Conservation (phyloP, 2,888 invertebrate species). For the Aspidiotus destructor region DNA sequence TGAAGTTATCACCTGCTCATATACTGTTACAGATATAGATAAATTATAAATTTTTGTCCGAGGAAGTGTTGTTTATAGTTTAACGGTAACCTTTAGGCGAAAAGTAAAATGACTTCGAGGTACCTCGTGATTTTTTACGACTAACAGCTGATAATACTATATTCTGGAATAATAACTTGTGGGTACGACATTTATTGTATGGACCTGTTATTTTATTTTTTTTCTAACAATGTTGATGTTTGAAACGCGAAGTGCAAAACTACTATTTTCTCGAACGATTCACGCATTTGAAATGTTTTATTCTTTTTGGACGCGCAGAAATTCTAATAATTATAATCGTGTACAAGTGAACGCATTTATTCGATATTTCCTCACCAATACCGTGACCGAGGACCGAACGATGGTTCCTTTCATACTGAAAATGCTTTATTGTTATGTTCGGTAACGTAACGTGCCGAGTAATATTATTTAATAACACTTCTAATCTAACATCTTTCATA, state of each 20-base stretch:
- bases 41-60: background rate
- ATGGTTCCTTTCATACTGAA: too few species aligned
- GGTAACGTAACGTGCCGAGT: conserved; percentile 22
- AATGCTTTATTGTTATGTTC: too few species aligned
- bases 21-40: background rate
- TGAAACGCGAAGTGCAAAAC: too few species aligned
- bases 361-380: background rate
- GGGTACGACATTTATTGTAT: too few species aligned
- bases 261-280: too few species aligned
- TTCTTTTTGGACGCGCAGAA: too few species aligned
- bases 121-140: background rate
- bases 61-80: background rate
- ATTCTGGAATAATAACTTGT: too few species aligned
- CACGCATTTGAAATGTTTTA: too few species aligned
- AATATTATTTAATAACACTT: conserved; percentile 31
- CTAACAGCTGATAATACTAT: conserved; percentile 1
- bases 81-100: background rate
- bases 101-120: background rate
- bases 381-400: too few species aligned
- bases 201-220: too few species aligned
- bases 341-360: conserved; percentile 2
- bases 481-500: conserved; percentile 19
- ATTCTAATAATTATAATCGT: background rate
- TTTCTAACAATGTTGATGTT: too few species aligned
- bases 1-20: background rate